Evolutionary conservation across 1,140 invertebrate genomes (phyloP).

Genomic region (Caenorhabditis remanei): DNA sequence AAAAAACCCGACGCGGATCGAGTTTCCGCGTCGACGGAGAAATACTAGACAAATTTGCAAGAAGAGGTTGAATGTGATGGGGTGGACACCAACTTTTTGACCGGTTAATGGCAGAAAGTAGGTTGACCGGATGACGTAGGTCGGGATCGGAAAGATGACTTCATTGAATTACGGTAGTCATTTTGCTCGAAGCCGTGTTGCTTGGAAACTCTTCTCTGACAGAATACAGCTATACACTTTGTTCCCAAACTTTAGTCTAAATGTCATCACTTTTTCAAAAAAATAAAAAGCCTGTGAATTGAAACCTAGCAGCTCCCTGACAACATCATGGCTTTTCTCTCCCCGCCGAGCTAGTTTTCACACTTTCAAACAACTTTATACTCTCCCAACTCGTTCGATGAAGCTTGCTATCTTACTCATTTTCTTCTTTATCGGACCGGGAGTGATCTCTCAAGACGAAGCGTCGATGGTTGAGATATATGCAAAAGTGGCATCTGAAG

Average conservation of each 20-base stretch:
- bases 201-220: no score
- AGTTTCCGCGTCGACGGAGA: slow-evolving; percentile 15
- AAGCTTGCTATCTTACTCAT: background rate
- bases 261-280: no score
- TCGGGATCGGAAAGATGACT: no score
- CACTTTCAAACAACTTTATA: background rate
- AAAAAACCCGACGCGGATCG: slow-evolving; percentile 34
- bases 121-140: background rate
- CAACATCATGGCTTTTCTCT: background rate
- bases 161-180: no score
- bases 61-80: no score
- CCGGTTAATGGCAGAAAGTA: background rate
- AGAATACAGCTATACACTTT: no score
- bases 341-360: background rate
- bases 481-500: background rate
- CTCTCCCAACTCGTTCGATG: background rate
- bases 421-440: background rate
- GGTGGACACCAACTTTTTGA: background rate
- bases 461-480: background rate
- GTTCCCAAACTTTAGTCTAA: no score
- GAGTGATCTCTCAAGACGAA: background rate
- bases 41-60: background rate
- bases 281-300: no score
- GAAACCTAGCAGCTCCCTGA: no score
- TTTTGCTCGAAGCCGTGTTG: no score